A percentile compares a stretch with the other conserved stretches of the same genome.
phyloP scores from a whole-genome alignment of 2,888 invertebrate genomes.

The Nipponacmea schrenckii region DNA sequence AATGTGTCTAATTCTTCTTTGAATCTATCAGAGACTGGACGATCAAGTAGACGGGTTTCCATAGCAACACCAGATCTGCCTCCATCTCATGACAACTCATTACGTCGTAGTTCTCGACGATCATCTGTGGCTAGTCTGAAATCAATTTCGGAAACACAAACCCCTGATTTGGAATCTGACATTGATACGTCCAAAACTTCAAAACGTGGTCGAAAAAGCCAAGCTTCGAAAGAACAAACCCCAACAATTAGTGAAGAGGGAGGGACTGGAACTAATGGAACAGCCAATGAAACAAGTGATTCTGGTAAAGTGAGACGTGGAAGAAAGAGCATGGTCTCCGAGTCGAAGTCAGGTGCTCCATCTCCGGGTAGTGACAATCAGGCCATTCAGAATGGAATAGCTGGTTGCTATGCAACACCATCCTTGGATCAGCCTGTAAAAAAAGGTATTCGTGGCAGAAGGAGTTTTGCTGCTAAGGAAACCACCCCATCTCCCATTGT shows the following conservation, averaged over 20 bases:
- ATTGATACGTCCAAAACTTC: constrained; percentile 2
- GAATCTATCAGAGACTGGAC: too few relatives aligned
- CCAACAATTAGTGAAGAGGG: neutral
- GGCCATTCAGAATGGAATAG: too few relatives aligned
- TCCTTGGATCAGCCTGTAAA: too few relatives aligned
- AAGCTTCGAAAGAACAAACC: neutral
- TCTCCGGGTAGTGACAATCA: too few relatives aligned
- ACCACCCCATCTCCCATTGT: too few relatives aligned
- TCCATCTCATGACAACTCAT: neutral
- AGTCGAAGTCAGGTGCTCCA: too few relatives aligned
- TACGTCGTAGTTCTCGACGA: constrained; percentile 9
- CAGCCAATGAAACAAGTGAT: neutral
- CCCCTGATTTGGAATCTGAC: neutral
- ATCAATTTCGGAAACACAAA: neutral
- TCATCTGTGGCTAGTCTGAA: constrained; percentile 13
- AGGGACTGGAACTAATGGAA: neutral
- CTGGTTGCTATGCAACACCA: too few relatives aligned
- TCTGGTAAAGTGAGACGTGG: neutral
- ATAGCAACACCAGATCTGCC: constrained; percentile 2
- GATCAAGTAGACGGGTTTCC: neutral
- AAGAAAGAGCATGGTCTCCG: too few relatives aligned
- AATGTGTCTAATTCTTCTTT: neutral
- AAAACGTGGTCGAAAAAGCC: constrained; percentile 4
- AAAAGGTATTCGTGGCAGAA: too few relatives aligned
- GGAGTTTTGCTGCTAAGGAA: too few relatives aligned